Conservation (phyloP, 2,113 vertebrate species). For the Calyptomena viridis region DNA sequence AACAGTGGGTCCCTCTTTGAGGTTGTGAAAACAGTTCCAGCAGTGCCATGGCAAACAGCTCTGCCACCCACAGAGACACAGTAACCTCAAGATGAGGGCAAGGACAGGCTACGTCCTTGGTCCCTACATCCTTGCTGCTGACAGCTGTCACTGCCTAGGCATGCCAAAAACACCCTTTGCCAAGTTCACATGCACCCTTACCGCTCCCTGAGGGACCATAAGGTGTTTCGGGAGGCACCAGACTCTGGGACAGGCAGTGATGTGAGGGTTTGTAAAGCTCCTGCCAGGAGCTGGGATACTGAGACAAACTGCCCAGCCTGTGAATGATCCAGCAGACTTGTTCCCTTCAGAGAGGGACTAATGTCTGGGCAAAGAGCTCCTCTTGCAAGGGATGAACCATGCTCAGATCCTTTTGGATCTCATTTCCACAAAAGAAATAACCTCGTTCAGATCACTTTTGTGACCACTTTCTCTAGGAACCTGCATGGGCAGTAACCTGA, state of each 20-base stretch:
- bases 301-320: neutral
- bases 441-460: neutral
- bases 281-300: neutral
- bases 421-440: neutral
- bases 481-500: neutral
- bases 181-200: neutral
- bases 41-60: rapidly evolving
- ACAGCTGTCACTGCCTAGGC: neutral
- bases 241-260: neutral
- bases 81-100: neutral
- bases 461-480: neutral
- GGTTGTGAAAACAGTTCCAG: neutral
- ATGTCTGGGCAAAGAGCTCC: neutral
- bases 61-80: neutral
- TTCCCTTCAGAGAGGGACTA: neutral
- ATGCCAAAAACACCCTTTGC: neutral
- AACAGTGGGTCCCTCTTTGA: neutral
- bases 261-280: neutral
- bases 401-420: neutral
- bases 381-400: neutral
- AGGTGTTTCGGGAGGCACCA: neutral
- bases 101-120: neutral
- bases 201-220: neutral
- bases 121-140: neutral
- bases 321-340: neutral